These are phyloP conservation scores for Tragelaphus scriptus DNA, from an alignment of 2,113 vertebrate genomes.

Conservation along the genomic window DNA sequence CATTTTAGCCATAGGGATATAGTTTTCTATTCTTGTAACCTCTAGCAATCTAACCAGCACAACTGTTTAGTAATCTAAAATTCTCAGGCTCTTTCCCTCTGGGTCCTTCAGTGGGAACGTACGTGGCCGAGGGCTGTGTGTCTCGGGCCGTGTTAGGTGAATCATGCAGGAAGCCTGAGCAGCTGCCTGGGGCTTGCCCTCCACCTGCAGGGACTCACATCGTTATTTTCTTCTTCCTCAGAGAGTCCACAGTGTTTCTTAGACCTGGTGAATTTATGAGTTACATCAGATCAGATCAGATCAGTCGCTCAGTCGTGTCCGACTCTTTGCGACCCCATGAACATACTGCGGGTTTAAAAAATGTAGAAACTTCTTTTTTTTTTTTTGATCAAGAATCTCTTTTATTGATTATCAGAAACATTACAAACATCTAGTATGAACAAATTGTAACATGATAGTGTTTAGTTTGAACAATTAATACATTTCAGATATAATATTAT, in stretches of 20 bases:
- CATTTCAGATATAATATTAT: too few relatives aligned
- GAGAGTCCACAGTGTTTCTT: neutral
- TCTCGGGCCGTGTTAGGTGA: neutral
- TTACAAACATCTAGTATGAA: too few relatives aligned
- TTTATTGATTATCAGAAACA: too few relatives aligned
- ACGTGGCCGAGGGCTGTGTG: neutral
- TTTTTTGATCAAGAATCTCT: too few relatives aligned
- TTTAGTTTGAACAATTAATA: too few relatives aligned
- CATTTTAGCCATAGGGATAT: neutral
- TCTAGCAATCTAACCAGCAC: neutral
- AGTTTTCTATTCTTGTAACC: slow-evolving; percentile 6
- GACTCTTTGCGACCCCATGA: too few relatives aligned
- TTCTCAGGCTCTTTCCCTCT: neutral
- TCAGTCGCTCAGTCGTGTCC: too few relatives aligned
- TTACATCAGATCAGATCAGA: too few relatives aligned
- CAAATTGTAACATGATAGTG: too few relatives aligned
- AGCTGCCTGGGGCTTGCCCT: accelerated
- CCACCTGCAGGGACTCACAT: neutral
- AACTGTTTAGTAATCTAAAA: neutral
- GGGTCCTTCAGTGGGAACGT: neutral
- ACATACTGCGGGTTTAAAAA: neutral
- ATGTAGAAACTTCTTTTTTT: neutral
- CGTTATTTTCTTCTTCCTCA: neutral
- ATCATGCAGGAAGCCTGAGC: neutral
- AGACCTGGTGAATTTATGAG: neutral